A percentile compares a stretch with the other conserved stretches of the same genome.
phyloP scores from a whole-genome alignment of 2,113 vertebrate genomes.

The Pollachius pollachius region DNA sequence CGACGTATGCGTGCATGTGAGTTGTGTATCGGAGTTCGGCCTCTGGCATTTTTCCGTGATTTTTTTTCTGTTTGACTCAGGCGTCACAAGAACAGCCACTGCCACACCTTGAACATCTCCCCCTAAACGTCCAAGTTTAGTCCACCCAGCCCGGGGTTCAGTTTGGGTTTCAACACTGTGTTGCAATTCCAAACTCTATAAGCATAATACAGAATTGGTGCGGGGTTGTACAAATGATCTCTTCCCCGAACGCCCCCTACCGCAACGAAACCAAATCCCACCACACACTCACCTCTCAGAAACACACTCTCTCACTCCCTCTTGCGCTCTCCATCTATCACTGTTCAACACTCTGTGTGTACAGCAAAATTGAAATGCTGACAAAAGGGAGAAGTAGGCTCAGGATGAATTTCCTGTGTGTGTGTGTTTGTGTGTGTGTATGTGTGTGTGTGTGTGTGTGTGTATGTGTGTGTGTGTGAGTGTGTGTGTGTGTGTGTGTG shows the following conservation, averaged over 20 bases:
- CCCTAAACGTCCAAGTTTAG: too few species aligned
- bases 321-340: slow-evolving; percentile 9
- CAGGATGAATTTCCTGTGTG: slow-evolving; percentile 24
- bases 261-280: too few species aligned
- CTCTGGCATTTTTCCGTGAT: too few species aligned
- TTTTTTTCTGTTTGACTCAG: too few species aligned
- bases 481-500: background rate
- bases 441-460: slow-evolving; percentile 13
- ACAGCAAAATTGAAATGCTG: slow-evolving; percentile 49
- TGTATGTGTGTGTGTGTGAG: background rate
- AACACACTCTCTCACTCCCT: background rate
- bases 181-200: too few species aligned
- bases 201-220: too few species aligned
- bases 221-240: too few species aligned
- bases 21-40: background rate
- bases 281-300: background rate
- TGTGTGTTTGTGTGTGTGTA: slow-evolving; percentile 20
- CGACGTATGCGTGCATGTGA: background rate
- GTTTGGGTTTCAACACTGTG: too few species aligned
- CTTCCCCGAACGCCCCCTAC: too few species aligned
- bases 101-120: too few species aligned
- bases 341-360: slow-evolving; percentile 37
- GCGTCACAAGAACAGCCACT: too few species aligned
- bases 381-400: slow-evolving; percentile 27
- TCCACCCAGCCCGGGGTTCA: too few species aligned